Percentiles rank a stretch among this genome's conserved stretches.
Evolutionary conservation across 2,113 vertebrate genomes (phyloP).

Genomic region (Ahaetulla prasina): DNA sequence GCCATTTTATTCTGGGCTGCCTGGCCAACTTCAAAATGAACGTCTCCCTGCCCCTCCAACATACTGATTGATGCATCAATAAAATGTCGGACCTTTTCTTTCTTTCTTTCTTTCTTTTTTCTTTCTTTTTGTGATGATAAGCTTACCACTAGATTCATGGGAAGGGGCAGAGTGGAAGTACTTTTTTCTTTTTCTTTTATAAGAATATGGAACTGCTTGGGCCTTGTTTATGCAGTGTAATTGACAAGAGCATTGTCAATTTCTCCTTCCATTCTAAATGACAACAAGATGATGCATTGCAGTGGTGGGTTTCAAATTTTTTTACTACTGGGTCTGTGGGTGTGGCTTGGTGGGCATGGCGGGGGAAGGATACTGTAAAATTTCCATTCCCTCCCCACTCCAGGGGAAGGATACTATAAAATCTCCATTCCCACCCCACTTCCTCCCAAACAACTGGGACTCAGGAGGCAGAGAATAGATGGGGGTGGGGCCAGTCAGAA

Average conservation of each 20-base stretch:
- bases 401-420: no score
- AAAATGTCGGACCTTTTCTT: not conserved
- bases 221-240: not conserved
- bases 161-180: not conserved
- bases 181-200: not conserved
- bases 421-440: no score
- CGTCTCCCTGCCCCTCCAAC: accelerated
- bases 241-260: not conserved
- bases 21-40: not conserved
- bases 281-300: not conserved
- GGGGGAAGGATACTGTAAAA: no score
- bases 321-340: no score
- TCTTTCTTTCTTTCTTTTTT: not conserved
- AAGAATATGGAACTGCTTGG: not conserved
- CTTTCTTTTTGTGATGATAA: no score
- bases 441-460: no score
- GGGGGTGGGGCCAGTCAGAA: no score
- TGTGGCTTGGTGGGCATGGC: no score
- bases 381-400: no score
- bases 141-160: not conserved
- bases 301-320: no score
- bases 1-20: not conserved
- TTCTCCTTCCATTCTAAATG: not conserved
- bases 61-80: not conserved
- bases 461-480: no score